Evolutionary conservation across 2,888 invertebrate species (phyloP).

Genomic region (Zygogramma bicolorata): DNA sequence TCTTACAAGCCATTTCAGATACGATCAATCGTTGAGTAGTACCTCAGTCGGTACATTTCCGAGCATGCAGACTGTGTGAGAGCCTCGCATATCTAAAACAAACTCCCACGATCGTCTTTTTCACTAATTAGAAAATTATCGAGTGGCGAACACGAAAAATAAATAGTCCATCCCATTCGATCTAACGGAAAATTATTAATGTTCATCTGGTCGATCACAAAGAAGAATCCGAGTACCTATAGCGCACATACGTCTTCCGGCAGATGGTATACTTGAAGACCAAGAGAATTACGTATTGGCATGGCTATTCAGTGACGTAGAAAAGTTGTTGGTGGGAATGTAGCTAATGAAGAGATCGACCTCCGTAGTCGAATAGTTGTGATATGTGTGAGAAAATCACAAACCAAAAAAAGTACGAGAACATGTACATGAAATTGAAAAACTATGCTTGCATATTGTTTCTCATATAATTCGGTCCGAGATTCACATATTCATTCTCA

Average conservation of each 20-base stretch:
- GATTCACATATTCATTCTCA: no score
- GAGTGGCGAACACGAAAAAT: background rate
- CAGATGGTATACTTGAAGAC: background rate
- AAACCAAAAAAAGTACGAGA: no score
- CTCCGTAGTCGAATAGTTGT: no score
- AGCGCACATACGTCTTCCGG: constrained; percentile 7
- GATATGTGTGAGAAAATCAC: no score
- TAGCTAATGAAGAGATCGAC: no score
- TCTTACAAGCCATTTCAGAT: background rate
- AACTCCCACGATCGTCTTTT: constrained; percentile 7
- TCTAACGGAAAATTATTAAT: constrained; percentile 9
- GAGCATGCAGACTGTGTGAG: background rate
- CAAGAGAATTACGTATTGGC: background rate
- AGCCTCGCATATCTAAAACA: background rate
- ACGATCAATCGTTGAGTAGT: background rate
- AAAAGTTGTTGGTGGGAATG: no score
- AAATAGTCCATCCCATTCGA: constrained; percentile 2
- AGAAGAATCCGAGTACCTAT: constrained; percentile 4
- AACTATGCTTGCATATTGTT: no score
- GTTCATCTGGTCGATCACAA: constrained; percentile 6
- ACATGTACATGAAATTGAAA: no score
- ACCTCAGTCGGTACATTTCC: background rate
- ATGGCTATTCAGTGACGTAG: no score
- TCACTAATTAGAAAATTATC: constrained; percentile 1
- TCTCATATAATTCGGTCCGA: no score